phyloP scores from a whole-genome alignment of 2,113 vertebrate genomes.

The Ochotona curzoniae region DNA sequence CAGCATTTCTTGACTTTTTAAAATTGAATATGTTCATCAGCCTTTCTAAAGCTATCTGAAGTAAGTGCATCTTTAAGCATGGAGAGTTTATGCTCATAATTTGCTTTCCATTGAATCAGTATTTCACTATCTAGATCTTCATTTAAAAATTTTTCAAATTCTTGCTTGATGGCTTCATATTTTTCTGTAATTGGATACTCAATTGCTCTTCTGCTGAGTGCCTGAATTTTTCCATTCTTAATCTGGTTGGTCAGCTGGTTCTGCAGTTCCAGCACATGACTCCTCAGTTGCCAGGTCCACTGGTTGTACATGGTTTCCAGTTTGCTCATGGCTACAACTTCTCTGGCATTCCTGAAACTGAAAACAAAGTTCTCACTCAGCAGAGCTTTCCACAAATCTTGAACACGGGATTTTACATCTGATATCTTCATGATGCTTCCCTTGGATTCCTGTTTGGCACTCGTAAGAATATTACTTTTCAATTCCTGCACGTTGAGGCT shows the following conservation, averaged over 20 bases:
- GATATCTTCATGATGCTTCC: constrained; percentile 73
- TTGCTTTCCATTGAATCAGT: constrained; percentile 82
- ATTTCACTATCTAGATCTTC: constrained; percentile 77
- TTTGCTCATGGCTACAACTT: constrained; percentile 81
- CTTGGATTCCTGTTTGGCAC: constrained; percentile 64
- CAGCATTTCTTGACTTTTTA: constrained; percentile 67
- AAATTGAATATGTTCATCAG: constrained; percentile 53
- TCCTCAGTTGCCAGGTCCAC: constrained; percentile 83
- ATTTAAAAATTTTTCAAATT: constrained; percentile 78
- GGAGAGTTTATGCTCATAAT: constrained; percentile 76
- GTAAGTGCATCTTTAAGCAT: no score
- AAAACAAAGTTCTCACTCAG: constrained; percentile 85
- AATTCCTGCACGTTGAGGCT: constrained; percentile 83
- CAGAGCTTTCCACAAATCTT: constrained; percentile 82
- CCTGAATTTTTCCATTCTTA: constrained; percentile 70
- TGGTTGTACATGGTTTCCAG: constrained; percentile 80
- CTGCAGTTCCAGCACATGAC: constrained; percentile 74
- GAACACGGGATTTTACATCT: constrained; percentile 70
- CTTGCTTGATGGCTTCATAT: constrained; percentile 57
- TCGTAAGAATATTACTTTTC: constrained; percentile 73
- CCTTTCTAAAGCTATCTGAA: no score
- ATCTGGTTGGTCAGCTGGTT: constrained; percentile 79
- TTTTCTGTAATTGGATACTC: constrained; percentile 53
- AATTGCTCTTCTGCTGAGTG: background rate
- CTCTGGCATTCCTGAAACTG: constrained; percentile 83